Evolutionary conservation across 2,113 vertebrate species (phyloP).

Genomic region (Phylloscopus whistleri): DNA sequence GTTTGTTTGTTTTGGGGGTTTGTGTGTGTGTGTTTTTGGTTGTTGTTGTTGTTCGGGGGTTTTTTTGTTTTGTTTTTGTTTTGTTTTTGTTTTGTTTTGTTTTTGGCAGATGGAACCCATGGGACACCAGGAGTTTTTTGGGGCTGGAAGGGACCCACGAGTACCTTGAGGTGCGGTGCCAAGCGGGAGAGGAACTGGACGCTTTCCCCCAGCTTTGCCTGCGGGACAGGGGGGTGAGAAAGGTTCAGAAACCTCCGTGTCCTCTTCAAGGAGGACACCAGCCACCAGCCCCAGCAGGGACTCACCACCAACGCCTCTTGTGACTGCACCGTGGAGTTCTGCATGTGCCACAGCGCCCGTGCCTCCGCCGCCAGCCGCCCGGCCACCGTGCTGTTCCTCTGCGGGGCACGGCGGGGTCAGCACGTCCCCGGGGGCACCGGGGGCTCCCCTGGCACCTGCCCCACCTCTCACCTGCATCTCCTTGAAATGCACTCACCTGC

Average conservation of each 20-base stretch:
- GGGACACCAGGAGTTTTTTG: rapidly evolving
- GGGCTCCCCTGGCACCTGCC: rapidly evolving
- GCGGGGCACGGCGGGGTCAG: neutral
- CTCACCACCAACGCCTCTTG: slow-evolving; percentile 72
- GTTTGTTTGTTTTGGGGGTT: no score
- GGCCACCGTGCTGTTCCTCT: slow-evolving; percentile 44
- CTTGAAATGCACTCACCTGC: slow-evolving; percentile 53
- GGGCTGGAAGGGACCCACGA: rapidly evolving
- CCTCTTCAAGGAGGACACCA: neutral
- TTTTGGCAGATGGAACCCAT: neutral
- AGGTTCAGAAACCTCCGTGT: rapidly evolving
- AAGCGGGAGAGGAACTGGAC: slow-evolving; percentile 54
- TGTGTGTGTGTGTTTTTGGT: no score
- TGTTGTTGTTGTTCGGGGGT: no score
- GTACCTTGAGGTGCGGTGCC: slow-evolving; percentile 65
- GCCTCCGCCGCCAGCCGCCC: slow-evolving; percentile 27
- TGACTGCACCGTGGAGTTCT: slow-evolving; percentile 17
- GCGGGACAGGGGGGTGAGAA: neutral
- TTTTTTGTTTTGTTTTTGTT: no score
- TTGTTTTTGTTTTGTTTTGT: neutral
- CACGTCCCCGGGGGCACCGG: rapidly evolving
- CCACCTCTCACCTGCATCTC: slow-evolving; percentile 45
- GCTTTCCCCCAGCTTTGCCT: slow-evolving; percentile 69
- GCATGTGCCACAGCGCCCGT: slow-evolving; percentile 21
- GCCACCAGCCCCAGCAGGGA: rapidly evolving